A percentile compares a stretch with the other conserved stretches of the same genome.
Conservation (phyloP, 2,888 invertebrate genomes). For the Empis stercorea region DNA sequence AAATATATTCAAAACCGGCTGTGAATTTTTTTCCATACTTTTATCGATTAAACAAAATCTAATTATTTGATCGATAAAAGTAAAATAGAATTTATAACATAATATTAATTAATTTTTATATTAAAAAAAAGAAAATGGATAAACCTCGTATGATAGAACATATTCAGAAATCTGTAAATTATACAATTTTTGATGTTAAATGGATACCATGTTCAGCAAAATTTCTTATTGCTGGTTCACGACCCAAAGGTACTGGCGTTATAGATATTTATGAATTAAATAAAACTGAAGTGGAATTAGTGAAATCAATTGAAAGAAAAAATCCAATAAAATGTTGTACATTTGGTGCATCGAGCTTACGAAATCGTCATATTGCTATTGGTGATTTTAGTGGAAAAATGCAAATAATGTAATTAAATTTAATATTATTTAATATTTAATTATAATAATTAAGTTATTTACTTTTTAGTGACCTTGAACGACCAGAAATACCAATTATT, state of each 20-base stretch:
- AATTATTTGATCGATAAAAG: neutral
- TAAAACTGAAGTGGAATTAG: slow-evolving; percentile 54
- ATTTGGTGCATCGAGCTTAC: slow-evolving; percentile 75
- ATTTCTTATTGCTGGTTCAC: slow-evolving; percentile 76
- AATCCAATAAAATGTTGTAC: slow-evolving; percentile 85
- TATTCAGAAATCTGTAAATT: slow-evolving; percentile 66
- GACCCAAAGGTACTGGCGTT: slow-evolving; percentile 74
- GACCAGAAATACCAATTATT: slow-evolving; percentile 57
- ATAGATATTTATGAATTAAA: slow-evolving; percentile 69
- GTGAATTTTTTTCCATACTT: neutral
- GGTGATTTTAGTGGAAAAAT: slow-evolving; percentile 81
- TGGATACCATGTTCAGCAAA: slow-evolving; percentile 94
- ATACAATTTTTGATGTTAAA: slow-evolving; percentile 81
- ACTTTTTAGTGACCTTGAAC: slow-evolving; percentile 72
- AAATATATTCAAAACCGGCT: too few species aligned
- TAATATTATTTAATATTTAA: too few species aligned
- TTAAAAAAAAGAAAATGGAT: slow-evolving; percentile 38
- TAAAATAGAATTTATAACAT: too few species aligned
- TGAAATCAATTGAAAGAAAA: slow-evolving; percentile 65
- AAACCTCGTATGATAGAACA: slow-evolving; percentile 88
- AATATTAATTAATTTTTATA: too few species aligned
- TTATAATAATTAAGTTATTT: too few species aligned
- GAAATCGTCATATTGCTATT: slow-evolving; percentile 71
- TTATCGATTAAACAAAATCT: neutral
- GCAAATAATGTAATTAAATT: slow-evolving; percentile 59